Evolutionary conservation across 1,140 invertebrate species (phyloP), one percentile per base, ranked within the genome.

Genomic region (Megalopta genalis): DNA sequence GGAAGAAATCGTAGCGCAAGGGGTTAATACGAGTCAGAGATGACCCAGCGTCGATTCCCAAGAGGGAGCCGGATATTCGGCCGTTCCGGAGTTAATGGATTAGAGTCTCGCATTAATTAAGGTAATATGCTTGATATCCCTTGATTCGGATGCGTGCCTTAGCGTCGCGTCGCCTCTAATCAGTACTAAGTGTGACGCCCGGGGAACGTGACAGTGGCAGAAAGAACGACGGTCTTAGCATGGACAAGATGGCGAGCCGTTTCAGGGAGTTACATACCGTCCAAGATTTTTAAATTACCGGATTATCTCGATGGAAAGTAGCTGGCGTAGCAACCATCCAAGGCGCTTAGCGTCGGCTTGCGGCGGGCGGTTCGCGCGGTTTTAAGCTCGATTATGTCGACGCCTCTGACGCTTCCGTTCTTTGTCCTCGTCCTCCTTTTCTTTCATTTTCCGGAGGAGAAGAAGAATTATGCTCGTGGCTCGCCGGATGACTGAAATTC

Each of bases 271-370:
- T 88, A 88, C 81, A 84, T 88, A 83, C 72, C 77, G 77, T 83
- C 65, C 72, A 75, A 87, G 88, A 90, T 90, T 90, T 90, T 88
- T 83, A 90, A 90, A 90, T 89, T 90, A 88, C 86, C 80, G 83
- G 90, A 90, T 90, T 87, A 90, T 87, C 88, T 79, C 81, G 86
- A 73, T 82, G 86, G 82, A 87, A 89, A 88, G 84, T 89, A 83
- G 88, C 84, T 88, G 81, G 83, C 77, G 83, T 54, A 79, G 86
- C 88, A 87, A 77, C 83, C 81, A 88, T 89, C 84, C 86, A 86
- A 89, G 81, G 46, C 85, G 86, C 88, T 90, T 88, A 89, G 82
- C 85, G 84, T 86, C 76, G 80, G 83, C 83, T 87, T 73, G 87
- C 85, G 81, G 78, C 80, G 67, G 81, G 81, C 64, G 80, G 77